These are phyloP conservation scores for Grus americana DNA, from an alignment of 2,113 vertebrate species.

Conservation along the genomic window DNA sequence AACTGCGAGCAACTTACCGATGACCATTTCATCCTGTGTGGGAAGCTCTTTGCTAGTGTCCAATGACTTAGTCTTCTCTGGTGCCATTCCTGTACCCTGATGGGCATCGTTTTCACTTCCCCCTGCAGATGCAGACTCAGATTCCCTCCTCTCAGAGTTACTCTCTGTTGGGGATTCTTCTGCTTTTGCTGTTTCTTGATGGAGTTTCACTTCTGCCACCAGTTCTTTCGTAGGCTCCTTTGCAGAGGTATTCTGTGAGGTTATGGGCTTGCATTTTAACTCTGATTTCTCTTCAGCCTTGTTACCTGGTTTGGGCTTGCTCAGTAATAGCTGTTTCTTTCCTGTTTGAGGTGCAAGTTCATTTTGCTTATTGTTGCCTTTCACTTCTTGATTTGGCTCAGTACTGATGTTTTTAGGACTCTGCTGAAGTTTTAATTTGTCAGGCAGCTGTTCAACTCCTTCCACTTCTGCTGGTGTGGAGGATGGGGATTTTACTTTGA, in stretches of 20 bases:
- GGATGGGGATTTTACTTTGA: neutral
- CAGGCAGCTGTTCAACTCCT: neutral
- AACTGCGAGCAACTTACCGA: constrained; percentile 1
- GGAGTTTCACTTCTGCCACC: neutral
- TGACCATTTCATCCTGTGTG: neutral
- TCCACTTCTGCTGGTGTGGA: neutral
- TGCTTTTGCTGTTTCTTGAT: neutral
- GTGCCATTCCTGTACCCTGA: neutral
- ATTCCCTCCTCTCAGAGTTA: neutral
- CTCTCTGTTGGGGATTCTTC: neutral
- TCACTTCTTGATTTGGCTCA: neutral
- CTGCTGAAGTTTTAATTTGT: neutral
- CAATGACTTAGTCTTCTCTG: neutral
- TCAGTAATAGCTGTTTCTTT: neutral
- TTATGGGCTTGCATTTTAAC: neutral
- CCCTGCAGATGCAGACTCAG: neutral
- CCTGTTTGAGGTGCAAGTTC: neutral
- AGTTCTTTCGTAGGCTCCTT: neutral
- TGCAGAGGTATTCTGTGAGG: neutral
- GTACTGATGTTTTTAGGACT: neutral
- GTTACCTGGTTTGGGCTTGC: neutral
- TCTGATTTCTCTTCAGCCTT: constrained; percentile 25
- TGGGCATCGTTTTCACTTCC: neutral
- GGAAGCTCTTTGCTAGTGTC: neutral
- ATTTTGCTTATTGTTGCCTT: neutral